Conservation (phyloP, 2,113 vertebrate species). For the Catharus fuscescens region DNA sequence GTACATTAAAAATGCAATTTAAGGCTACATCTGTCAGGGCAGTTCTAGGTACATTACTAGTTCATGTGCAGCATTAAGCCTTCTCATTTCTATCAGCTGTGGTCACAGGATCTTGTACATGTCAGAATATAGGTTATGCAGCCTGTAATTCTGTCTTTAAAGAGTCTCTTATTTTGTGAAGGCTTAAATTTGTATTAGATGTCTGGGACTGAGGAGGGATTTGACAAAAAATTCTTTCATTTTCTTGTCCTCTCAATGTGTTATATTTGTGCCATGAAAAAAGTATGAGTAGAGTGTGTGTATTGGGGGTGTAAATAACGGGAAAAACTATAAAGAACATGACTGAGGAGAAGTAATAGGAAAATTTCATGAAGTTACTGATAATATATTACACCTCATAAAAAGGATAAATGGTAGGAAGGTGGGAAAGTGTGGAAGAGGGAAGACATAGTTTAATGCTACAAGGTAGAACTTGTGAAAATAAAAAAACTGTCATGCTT, state of each 20-base stretch:
- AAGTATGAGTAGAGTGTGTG: not conserved
- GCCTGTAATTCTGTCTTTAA: not conserved
- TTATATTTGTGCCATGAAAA: not conserved
- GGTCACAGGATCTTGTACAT: not conserved
- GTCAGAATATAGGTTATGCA: not conserved
- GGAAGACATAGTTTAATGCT: not conserved
- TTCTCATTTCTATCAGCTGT: not conserved
- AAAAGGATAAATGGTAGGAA: not conserved
- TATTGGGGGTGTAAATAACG: not conserved
- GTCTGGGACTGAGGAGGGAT: not conserved
- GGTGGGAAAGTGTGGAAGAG: not conserved
- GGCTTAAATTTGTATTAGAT: not conserved
- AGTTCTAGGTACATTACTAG: not conserved
- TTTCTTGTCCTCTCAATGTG: not conserved
- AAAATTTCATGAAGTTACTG: not conserved
- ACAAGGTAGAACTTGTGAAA: not conserved
- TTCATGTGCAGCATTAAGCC: not conserved
- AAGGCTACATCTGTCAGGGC: not conserved
- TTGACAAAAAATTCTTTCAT: not conserved
- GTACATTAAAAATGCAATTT: not conserved
- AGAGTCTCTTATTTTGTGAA: not conserved
- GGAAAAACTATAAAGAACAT: not conserved
- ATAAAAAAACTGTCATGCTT: fast-evolving
- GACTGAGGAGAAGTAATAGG: not conserved
- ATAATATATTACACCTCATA: not conserved